Percentiles rank a stretch among this genome's conserved stretches.
phyloP scores from a whole-genome alignment of 2,113 vertebrate species.

The Lophotis ruficrista region DNA sequence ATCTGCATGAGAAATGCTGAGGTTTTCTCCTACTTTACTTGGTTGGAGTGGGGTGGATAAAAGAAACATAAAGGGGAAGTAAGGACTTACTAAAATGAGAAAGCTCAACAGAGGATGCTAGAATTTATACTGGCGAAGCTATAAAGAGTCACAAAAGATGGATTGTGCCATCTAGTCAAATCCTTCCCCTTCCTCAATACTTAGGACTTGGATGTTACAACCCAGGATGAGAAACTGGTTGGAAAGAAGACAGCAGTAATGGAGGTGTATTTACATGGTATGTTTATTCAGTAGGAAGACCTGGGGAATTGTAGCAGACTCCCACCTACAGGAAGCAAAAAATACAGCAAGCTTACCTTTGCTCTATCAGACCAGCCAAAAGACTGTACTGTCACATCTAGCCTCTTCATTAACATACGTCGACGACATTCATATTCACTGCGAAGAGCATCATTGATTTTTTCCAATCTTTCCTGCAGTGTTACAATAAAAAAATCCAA shows the following conservation, averaged over 20 bases:
- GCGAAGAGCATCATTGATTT: conserved; percentile 83
- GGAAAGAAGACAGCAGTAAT: neutral
- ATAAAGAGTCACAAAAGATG: neutral
- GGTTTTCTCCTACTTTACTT: neutral
- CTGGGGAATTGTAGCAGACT: neutral
- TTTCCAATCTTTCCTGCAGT: conserved; percentile 82
- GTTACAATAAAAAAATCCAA: neutral
- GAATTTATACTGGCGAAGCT: neutral
- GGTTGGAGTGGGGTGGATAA: neutral
- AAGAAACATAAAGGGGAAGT: neutral
- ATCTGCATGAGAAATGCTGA: neutral
- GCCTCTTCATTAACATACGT: conserved; percentile 93
- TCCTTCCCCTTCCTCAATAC: neutral
- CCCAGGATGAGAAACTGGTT: neutral
- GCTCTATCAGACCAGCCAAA: conserved; percentile 97
- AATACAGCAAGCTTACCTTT: conserved; percentile 77
- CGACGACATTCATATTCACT: conserved; percentile 93
- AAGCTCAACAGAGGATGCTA: neutral
- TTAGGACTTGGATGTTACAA: neutral
- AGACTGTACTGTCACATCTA: conserved; percentile 96
- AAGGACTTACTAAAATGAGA: neutral
- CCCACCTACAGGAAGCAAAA: conserved; percentile 37
- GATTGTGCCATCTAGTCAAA: neutral
- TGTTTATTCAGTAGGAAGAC: neutral
- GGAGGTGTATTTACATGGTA: neutral